phyloP scores from a whole-genome alignment of 1,140 invertebrate species.

The Musca vetustissima region DNA sequence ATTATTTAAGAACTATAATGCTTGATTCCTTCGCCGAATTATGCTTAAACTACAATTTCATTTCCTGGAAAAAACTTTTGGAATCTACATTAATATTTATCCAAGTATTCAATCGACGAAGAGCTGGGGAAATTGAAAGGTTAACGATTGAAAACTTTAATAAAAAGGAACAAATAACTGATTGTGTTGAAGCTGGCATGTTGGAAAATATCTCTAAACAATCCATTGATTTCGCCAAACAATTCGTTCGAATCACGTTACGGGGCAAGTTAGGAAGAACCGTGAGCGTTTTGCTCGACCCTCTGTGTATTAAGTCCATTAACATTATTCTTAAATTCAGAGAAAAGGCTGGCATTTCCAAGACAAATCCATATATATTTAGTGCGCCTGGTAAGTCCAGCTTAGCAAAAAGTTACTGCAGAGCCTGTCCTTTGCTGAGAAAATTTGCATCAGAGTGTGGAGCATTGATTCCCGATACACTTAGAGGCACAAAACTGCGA shows the following conservation, averaged over 20 bases:
- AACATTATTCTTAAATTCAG: not conserved
- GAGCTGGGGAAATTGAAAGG: too few species aligned
- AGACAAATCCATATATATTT: not conserved
- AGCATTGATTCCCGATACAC: not conserved
- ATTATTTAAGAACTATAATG: not conserved
- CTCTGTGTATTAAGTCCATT: not conserved
- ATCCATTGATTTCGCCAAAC: not conserved
- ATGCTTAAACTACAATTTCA: not conserved
- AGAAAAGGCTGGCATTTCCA: not conserved
- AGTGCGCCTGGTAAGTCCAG: not conserved
- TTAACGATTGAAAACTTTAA: not conserved
- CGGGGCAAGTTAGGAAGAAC: too few species aligned
- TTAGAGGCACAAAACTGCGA: not conserved
- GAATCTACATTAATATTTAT: constrained; percentile 2
- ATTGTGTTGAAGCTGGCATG: not conserved
- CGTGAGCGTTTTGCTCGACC: not conserved
- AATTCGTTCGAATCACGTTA: not conserved
- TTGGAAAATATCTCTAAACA: not conserved
- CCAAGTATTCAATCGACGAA: not conserved
- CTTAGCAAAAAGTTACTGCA: not conserved
- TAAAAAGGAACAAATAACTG: not conserved
- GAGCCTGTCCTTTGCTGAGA: not conserved
- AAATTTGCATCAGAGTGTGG: constrained; percentile 1
- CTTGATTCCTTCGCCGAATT: not conserved
- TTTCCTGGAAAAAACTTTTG: not conserved